Conservation (phyloP, 2,888 invertebrate genomes). For the Ichneumoninae sp. region DNA sequence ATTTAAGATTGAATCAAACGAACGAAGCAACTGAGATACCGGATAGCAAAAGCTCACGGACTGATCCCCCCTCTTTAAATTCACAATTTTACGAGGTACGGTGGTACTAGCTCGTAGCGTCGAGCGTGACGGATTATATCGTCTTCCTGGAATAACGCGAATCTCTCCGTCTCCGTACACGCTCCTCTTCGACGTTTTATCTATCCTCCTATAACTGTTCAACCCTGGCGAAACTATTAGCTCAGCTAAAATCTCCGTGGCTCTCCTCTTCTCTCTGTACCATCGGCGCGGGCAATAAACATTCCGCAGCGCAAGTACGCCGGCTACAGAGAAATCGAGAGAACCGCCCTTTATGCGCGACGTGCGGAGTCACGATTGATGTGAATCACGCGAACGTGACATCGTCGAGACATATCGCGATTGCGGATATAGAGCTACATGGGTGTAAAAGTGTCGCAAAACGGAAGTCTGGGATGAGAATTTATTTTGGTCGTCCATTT, state of each 20-base stretch:
- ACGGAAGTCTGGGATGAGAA: not conserved
- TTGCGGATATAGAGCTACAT: conserved; percentile 14
- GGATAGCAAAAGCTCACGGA: conserved; percentile 56
- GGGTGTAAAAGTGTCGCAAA: not conserved
- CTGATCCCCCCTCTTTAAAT: conserved; percentile 64
- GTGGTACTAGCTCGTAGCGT: conserved; percentile 18
- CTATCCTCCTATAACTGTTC: conserved; percentile 1
- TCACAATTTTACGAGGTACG: conserved; percentile 59
- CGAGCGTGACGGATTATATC: conserved; percentile 29
- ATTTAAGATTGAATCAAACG: conserved; percentile 61
- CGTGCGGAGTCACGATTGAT: conserved; percentile 63
- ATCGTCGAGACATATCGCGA: conserved; percentile 38
- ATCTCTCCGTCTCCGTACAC: conserved; percentile 18
- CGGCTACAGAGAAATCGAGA: not conserved
- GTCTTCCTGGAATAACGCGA: conserved; percentile 54
- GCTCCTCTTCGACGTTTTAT: conserved; percentile 13
- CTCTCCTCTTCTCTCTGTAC: not conserved
- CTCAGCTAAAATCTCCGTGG: conserved; percentile 34
- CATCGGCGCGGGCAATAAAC: conserved; percentile 38
- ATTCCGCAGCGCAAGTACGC: conserved; percentile 3
- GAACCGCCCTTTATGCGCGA: conserved; percentile 27
- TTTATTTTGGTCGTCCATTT: not conserved
- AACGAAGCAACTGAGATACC: conserved; percentile 35
- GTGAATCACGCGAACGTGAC: conserved; percentile 64
- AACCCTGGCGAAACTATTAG: conserved; percentile 50